Evolutionary conservation across 2,888 invertebrate species (phyloP).

Genomic region (Cacoxenus indagator): DNA sequence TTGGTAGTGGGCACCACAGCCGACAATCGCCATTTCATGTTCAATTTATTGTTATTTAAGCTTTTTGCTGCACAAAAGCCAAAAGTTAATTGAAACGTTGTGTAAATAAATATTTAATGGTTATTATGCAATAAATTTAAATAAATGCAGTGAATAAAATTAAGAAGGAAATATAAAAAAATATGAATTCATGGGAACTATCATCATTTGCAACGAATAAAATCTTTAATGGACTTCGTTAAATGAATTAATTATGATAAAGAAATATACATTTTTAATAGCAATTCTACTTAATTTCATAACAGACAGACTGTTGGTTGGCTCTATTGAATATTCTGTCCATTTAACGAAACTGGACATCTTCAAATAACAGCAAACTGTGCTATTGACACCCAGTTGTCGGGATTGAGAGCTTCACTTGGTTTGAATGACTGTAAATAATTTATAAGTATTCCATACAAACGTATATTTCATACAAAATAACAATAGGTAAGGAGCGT

Average conservation of each 20-base stretch:
- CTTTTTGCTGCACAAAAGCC: conserved; percentile 44
- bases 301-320: too few relatives aligned
- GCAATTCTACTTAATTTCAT: too few relatives aligned
- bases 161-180: background rate
- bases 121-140: conserved; percentile 65
- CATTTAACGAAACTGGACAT: too few relatives aligned
- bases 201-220: background rate
- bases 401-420: too few relatives aligned
- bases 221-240: background rate
- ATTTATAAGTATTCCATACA: too few relatives aligned
- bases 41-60: conserved; percentile 22
- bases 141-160: conserved; percentile 35
- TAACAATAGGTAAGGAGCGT: too few relatives aligned
- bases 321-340: too few relatives aligned
- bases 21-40: conserved; percentile 11
- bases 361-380: too few relatives aligned
- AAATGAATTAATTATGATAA: background rate
- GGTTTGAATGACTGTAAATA: too few relatives aligned
- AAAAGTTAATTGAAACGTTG: conserved; percentile 64
- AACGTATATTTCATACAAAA: too few relatives aligned
- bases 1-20: background rate
- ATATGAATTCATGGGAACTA: background rate
- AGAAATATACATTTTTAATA: too few relatives aligned
- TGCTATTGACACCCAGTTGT: too few relatives aligned
- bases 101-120: conserved; percentile 64